phyloP scores from a whole-genome alignment of 2,797 vertebrate genomes.

The Poliocrania exsul region DNA sequence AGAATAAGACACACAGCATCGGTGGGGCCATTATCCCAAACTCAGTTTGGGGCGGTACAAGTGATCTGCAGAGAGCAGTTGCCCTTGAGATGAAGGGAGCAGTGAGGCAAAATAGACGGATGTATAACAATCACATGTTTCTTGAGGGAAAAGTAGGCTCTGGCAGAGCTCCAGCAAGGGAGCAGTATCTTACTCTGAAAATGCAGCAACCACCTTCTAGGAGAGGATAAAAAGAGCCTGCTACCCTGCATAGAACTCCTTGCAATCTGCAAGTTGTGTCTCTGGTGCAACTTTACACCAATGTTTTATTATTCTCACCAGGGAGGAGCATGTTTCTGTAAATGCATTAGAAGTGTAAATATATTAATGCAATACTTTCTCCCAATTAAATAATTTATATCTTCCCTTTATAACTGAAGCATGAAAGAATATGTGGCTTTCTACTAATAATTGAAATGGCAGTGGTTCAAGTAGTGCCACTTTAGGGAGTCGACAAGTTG shows the following conservation, averaged over 20 bases:
- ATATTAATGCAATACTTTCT: slow-evolving; percentile 78
- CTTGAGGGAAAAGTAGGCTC: slow-evolving; percentile 52
- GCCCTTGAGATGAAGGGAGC: slow-evolving; percentile 68
- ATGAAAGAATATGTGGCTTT: slow-evolving; percentile 54
- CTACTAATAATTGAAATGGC: slow-evolving; percentile 65
- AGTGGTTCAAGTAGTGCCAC: slow-evolving; percentile 45
- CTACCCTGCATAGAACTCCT: neutral
- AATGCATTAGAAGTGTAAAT: slow-evolving; percentile 70
- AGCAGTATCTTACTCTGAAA: slow-evolving; percentile 6
- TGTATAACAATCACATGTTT: slow-evolving; percentile 54
- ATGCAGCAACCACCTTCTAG: neutral
- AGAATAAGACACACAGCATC: slow-evolving; percentile 40
- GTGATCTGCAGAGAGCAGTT: slow-evolving; percentile 75
- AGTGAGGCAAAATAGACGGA: slow-evolving; percentile 30
- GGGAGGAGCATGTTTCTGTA: slow-evolving; percentile 52
- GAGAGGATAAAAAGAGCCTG: neutral
- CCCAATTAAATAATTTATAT: slow-evolving; percentile 69
- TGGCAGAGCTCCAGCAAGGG: slow-evolving; percentile 57
- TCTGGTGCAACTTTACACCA: neutral
- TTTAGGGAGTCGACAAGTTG: slow-evolving; percentile 20
- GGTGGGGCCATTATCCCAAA: slow-evolving; percentile 63
- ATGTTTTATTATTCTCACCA: slow-evolving; percentile 34
- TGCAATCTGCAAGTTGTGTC: fast-evolving
- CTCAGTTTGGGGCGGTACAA: slow-evolving; percentile 57
- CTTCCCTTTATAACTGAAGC: slow-evolving; percentile 62